Evolutionary conservation across 2,113 vertebrate species (phyloP).

Genomic region (Corythoichthys intestinalis): DNA sequence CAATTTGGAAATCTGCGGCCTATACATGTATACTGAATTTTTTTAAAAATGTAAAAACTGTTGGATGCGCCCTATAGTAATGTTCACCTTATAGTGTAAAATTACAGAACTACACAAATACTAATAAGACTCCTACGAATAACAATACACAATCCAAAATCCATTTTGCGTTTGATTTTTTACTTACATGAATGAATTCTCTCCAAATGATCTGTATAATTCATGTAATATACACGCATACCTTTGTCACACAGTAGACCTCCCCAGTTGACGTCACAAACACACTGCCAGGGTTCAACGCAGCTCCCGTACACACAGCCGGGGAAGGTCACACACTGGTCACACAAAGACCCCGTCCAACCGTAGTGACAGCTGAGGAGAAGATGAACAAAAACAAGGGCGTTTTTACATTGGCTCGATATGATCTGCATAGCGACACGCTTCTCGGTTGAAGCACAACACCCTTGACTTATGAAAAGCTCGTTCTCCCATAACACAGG

Average conservation of each 20-base stretch:
- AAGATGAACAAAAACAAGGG: not conserved
- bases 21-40: no score
- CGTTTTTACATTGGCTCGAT: not conserved
- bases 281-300: slow-evolving; percentile 77
- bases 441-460: not conserved
- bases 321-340: slow-evolving; percentile 74
- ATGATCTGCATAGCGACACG: not conserved
- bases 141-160: no score
- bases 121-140: no score
- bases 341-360: slow-evolving; percentile 74
- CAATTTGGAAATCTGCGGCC: no score
- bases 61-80: no score
- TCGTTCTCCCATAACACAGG: not conserved
- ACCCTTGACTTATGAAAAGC: not conserved
- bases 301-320: slow-evolving; percentile 79
- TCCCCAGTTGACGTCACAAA: slow-evolving; percentile 81
- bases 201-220: no score
- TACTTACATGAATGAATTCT: no score
- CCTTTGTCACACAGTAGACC: slow-evolving; percentile 82
- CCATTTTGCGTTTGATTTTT: no score
- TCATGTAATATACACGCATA: slow-evolving; percentile 19
- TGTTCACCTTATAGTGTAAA: no score
- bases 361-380: slow-evolving; percentile 77
- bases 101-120: no score
- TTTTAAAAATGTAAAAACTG: no score